Conservation (phyloP, 2,113 vertebrate species). For the Odobenus rosmarus region DNA sequence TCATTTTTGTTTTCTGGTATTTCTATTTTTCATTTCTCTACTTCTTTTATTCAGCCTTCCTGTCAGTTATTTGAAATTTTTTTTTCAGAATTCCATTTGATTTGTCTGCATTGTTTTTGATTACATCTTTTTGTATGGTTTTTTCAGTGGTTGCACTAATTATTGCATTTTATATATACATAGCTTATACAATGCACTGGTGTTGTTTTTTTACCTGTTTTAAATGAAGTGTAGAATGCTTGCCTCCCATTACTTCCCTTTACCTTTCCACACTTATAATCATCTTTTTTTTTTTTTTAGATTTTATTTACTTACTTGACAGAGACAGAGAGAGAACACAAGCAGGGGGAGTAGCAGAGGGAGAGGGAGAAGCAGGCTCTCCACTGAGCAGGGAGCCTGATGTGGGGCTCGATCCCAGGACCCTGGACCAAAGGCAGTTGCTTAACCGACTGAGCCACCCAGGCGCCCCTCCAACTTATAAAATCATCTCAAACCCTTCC, state of each 20-base stretch:
- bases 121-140: not conserved
- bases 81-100: not conserved
- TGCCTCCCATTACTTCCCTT: not conserved
- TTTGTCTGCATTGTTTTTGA: not conserved
- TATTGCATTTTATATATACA: not conserved
- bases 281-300: not conserved
- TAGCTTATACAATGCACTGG: not conserved
- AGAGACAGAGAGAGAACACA: no score
- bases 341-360: no score
- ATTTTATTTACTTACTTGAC: no score
- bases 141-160: not conserved
- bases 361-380: no score
- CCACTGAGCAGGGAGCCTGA: no score
- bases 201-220: not conserved
- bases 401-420: no score
- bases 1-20: not conserved
- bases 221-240: not conserved
- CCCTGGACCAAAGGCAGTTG: no score
- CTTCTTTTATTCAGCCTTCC: not conserved
- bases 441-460: no score
- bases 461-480: not conserved
- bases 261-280: not conserved
- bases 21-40: not conserved
- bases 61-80: not conserved
- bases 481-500: not conserved